Conservation (phyloP, 2,797 vertebrate species). For the Myotis daubentonii region DNA sequence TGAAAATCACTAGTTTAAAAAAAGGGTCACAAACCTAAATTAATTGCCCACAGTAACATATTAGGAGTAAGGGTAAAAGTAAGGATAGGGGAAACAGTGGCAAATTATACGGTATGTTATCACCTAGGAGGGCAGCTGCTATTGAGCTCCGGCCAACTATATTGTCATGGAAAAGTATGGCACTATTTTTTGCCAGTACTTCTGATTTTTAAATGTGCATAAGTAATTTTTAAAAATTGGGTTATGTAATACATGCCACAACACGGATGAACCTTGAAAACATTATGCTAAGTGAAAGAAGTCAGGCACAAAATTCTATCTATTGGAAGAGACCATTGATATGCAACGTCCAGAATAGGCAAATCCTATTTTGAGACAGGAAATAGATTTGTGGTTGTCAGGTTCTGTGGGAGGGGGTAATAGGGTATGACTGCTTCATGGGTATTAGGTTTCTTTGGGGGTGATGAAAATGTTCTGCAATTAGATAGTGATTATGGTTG, state of each 20-base stretch:
- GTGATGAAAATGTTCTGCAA: neutral
- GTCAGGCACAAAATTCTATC: neutral
- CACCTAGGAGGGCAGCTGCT: neutral
- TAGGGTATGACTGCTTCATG: neutral
- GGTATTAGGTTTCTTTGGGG: neutral
- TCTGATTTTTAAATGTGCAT: neutral
- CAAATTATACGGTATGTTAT: neutral
- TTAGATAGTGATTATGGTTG: neutral
- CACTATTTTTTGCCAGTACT: neutral
- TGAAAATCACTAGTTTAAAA: constrained; percentile 9
- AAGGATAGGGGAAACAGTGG: neutral
- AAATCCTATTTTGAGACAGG: neutral
- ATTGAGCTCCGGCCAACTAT: neutral
- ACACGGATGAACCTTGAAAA: neutral
- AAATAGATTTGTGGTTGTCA: neutral
- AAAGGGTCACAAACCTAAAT: neutral
- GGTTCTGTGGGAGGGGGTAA: neutral
- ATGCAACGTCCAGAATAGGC: neutral
- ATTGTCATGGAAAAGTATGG: neutral
- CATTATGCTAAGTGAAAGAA: neutral
- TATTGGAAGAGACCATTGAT: neutral
- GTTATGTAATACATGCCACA: neutral
- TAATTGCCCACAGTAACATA: neutral
- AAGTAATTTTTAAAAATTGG: neutral
- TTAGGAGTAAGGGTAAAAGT: neutral